A percentile compares a stretch with the other conserved stretches of the same genome.
phyloP scores from a whole-genome alignment of 2,888 invertebrate species.

The Cryptosula pallasiana region DNA sequence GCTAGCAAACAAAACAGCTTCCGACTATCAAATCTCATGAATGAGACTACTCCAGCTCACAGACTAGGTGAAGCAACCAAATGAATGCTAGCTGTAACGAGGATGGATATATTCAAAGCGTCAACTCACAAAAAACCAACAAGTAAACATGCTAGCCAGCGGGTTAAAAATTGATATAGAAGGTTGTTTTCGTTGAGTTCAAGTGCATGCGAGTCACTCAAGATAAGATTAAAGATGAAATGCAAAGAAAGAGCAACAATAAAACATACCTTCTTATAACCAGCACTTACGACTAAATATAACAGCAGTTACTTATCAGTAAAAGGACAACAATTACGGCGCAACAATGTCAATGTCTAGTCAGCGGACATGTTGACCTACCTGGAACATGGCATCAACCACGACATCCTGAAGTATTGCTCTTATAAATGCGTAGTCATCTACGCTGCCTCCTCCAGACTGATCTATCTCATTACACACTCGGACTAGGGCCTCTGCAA shows the following conservation, averaged over 20 bases:
- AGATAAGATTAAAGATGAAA: neutral
- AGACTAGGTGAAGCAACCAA: no score
- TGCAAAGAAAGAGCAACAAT: neutral
- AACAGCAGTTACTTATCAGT: no score
- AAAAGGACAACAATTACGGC: no score
- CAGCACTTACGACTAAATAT: neutral
- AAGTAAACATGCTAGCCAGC: neutral
- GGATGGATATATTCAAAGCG: no score
- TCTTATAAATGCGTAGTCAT: conserved; percentile 13
- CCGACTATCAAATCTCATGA: no score
- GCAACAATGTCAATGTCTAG: no score
- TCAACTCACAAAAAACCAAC: no score
- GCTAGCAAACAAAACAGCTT: no score
- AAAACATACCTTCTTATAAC: neutral
- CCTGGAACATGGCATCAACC: conserved; percentile 24
- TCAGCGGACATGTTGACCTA: no score
- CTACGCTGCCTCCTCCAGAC: conserved; percentile 1
- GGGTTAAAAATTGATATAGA: no score
- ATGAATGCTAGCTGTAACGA: no score
- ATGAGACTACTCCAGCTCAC: no score
- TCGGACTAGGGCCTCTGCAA: conserved; percentile 17
- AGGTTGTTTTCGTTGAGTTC: neutral
- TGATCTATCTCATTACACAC: conserved; percentile 23
- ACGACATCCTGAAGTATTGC: conserved; percentile 22
- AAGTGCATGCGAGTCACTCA: neutral